Evolutionary conservation across 2,113 vertebrate species (phyloP), one percentile per base, ranked within the genome.

Genomic region (Ranitomeya variabilis): DNA sequence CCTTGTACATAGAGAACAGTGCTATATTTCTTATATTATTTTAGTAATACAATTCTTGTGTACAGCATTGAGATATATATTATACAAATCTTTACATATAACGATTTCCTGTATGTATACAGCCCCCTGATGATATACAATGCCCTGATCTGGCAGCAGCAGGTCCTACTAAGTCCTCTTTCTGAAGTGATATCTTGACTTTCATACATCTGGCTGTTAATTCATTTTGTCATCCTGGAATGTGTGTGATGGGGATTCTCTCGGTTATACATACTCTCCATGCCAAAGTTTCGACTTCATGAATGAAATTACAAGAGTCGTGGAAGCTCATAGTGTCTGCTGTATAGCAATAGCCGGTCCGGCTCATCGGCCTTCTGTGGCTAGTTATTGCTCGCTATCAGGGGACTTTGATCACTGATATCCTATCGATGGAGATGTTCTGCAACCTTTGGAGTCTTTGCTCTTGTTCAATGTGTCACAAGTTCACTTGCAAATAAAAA

Each of bases 151-250:
- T 51, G 81, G 64, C 81, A 64, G 80, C 21, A 23, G 64, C 9
- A 54, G 52, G 31, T 15, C 14, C 67, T 16, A 51, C 55, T 59
- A 13, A 52, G 62, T 69, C 45, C 21, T 67, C 19, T 21, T 54
- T 83, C 81, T 54, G 14, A 7, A 66, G 31, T 21, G 55, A 82
- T 83, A 19, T 26, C 37, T 83, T 83, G 60, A n/a, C 80, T 66
- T 67, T 83, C 62, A 67, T 67, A 83, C 81, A 69, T 83, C 81
- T 83, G 81, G 81, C 81, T 83, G 81, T 52, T 19, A 67, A 83
- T 83, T 69, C 62, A 23, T 45, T 69, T 67, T 54, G 62, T 83
- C 62, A 26, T 83, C 19, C n/a, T 52, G 78, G 78, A 60, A 83
- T 83, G 64, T 67, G 81, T 52, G 81, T 23, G 62, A 45, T 23